Conservation (phyloP, 1,140 invertebrate genomes). For the Scaptomyza hsui region DNA sequence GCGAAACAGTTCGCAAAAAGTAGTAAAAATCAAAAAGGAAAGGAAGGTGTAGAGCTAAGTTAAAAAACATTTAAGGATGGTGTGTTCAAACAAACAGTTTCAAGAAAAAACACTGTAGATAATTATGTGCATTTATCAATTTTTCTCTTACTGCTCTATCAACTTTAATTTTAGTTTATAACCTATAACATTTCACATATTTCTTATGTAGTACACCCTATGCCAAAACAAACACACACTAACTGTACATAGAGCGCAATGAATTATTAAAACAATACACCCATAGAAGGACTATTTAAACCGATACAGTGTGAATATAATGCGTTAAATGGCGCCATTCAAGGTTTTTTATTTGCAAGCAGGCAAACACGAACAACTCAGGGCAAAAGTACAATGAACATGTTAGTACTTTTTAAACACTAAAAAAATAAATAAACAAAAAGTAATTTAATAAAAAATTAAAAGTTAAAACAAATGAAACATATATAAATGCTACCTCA, state of each 20-base stretch:
- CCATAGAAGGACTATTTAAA: conserved; percentile 4
- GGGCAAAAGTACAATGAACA: conserved; percentile 84
- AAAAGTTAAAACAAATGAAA: conserved; percentile 37
- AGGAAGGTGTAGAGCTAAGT: conserved; percentile 21
- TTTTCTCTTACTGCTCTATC: conserved; percentile 27
- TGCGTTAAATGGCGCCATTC: conserved; percentile 53
- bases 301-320: conserved; percentile 17
- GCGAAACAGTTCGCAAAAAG: conserved; percentile 28
- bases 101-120: conserved; percentile 27
- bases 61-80: neutral
- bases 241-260: conserved; percentile 38
- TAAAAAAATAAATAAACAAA: conserved; percentile 49
- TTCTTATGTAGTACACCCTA: conserved; percentile 17
- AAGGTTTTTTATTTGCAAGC: conserved; percentile 48
- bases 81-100: conserved; percentile 18
- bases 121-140: conserved; percentile 4
- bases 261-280: neutral
- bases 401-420: conserved; percentile 72
- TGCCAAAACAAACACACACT: conserved; percentile 31
- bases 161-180: neutral
- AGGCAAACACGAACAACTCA: conserved; percentile 69
- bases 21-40: conserved; percentile 25
- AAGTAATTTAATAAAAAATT: conserved; percentile 37
- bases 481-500: conserved; percentile 77
- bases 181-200: neutral